Base-by-base conservation (phyloP, 2,797 vertebrate species). In the Chromis chromis region DNA sequence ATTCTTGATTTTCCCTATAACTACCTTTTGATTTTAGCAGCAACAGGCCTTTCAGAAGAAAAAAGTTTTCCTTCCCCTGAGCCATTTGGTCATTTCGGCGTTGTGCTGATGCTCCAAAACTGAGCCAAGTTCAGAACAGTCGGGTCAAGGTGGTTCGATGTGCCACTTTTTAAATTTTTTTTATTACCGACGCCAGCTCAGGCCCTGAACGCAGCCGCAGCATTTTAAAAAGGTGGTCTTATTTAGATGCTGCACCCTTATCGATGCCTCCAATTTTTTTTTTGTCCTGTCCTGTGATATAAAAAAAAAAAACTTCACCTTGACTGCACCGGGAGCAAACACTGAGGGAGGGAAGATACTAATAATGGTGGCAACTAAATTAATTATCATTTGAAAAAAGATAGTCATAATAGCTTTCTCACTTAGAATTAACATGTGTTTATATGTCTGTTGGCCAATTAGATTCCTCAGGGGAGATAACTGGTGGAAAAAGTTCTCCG, bases 121-220 rank as follows among this genome's bases (percentile, higher is more conserved):
- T 17, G 36, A 80, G 83, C 70, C 71, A 65, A 90, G 85, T 87
- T 81, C 79, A 89, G 83, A 77, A 84, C 82, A 85, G 85, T 87
- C 76, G 48, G 70, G 82, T 87, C 87, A 91, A 90, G 89, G 87
- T 88, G 83, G 81, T 82, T 83, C 27, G 5, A 75, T 54, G 78
- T 74, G 27, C 68, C 86, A 85, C 80, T 70, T 25, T 70, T n/a
- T n/a, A n/a, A n/a, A n/a, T 86, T 79, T 75, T 70, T 85, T 79
- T 75, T 65, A 67, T 53, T 67, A 53, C 58, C 14, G 53, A 79
- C 71, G 83, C 87, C 85, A 86, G 74, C 82, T 81, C 63, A 53
- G 79, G 48, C 46, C 58, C 67, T 75, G 73, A 53, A 56, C 82
- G 79, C 91, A 71, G 58, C 84, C 65, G 83, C 83, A 70, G 86